Base-by-base conservation (phyloP, 2,113 vertebrate genomes). In the Pseudopipra pipra region DNA sequence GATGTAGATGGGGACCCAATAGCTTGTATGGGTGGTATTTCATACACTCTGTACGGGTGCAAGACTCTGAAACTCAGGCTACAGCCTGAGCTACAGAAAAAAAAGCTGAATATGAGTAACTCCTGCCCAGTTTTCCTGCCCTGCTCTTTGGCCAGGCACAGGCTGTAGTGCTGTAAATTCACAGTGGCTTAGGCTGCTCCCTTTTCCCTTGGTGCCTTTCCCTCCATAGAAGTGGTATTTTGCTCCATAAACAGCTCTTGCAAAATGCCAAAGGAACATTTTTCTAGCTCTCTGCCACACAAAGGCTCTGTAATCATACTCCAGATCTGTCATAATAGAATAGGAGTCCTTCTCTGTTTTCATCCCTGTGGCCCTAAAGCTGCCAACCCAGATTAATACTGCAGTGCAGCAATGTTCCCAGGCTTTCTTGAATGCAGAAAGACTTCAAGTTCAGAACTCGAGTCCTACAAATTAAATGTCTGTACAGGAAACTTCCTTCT, bases 201-300 rank as follows among this genome's bases (percentile, higher is more conserved):
- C n/a, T 73, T 54, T 71, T 86, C 87, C 62, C 81, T 66, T 9
- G 31, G 78, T 79, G 78, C 74, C 81, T 66, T 91, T 82, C 70
- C 62, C n/a, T 92, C n/a, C 71, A 58, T 58, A 83, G 37, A 83
- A 82, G 46, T 6, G 3, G 49, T 65, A 9, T 85, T 87, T 76
- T 83, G 37, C 71, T 81, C 44, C 77, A 79, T 63, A 75, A 93
- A 71, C 63, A 90, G 56, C 52, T 94, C 66, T 68, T 87, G 78
- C 43, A 73, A 55, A 91, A 85, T 72, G 67, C 58, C 51, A 49
- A 16, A 58, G 63, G 67, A 93, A 43, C 39, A 25, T 70, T 87
- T 68, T 87, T 93, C 85, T 71, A 61, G 41, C 66, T 87, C 46
- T 73, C 63, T 90, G 87, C 66, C 62, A 12, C 70, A 43, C 30